phyloP scores from a whole-genome alignment of 1,140 invertebrate species.

The Bombus pascuorum region DNA sequence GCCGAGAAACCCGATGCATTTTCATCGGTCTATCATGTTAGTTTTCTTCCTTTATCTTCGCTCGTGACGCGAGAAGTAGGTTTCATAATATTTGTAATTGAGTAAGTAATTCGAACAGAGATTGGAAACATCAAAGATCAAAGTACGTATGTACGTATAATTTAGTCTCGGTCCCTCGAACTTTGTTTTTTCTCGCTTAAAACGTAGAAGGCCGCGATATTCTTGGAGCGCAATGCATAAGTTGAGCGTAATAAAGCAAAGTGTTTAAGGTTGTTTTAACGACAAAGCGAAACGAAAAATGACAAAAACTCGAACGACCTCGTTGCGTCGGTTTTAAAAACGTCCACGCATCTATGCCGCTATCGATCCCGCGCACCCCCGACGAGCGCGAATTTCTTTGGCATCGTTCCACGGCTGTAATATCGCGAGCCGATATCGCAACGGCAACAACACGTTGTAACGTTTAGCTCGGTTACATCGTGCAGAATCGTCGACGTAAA shows the following conservation, averaged over 20 bases:
- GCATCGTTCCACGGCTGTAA: not conserved
- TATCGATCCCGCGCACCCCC: not conserved
- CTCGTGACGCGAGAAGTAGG: no score
- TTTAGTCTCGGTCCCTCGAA: not conserved
- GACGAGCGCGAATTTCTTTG: not conserved
- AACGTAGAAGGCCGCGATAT: not conserved
- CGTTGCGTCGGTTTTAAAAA: not conserved
- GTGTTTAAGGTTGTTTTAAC: not conserved
- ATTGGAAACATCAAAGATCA: not conserved
- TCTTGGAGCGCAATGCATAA: no score
- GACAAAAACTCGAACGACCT: not conserved
- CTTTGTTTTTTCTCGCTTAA: not conserved
- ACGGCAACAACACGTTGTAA: not conserved
- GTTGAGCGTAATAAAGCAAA: no score
- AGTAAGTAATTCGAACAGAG: not conserved
- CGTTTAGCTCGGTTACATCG: not conserved
- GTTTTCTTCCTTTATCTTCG: no score
- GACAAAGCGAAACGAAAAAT: not conserved
- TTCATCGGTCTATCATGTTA: no score
- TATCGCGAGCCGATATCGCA: not conserved
- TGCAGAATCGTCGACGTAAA: conserved; percentile 1
- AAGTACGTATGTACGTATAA: not conserved
- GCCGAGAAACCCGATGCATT: no score
- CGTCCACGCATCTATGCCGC: not conserved
- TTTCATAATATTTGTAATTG: not conserved